Conservation (phyloP, 2,113 vertebrate species). For the Atlantisia rogersi region DNA sequence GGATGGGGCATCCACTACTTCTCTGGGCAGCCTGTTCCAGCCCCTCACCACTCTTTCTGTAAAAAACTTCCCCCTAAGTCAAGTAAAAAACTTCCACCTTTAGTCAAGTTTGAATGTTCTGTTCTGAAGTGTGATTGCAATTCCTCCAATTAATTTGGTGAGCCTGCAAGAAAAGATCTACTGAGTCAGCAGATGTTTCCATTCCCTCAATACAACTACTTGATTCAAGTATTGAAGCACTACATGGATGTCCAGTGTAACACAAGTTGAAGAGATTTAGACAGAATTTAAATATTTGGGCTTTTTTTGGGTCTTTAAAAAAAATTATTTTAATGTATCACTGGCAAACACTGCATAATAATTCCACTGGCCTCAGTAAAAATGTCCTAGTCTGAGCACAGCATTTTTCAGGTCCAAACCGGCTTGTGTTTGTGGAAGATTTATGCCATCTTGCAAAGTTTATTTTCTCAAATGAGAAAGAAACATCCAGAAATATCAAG, state of each 20-base stretch:
- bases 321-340: neutral
- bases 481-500: constrained; percentile 23
- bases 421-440: neutral
- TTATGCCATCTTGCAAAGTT: neutral
- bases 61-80: too few relatives aligned
- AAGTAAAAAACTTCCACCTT: neutral
- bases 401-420: neutral
- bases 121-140: neutral
- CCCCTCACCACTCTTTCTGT: too few relatives aligned
- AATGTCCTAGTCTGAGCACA: neutral
- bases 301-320: too few relatives aligned
- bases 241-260: neutral
- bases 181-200: neutral
- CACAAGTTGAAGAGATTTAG: neutral
- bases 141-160: neutral
- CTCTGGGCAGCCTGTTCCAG: too few relatives aligned
- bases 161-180: neutral
- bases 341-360: neutral
- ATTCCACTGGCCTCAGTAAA: neutral
- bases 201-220: neutral
- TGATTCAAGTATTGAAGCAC: neutral
- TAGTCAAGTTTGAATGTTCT: neutral
- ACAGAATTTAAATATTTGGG: neutral
- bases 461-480: constrained; percentile 39
- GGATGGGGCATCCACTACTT: too few relatives aligned